Percentiles rank a stretch among this genome's conserved stretches.
These are phyloP conservation scores for Pandemis cinnamomeana DNA, from an alignment of 2,888 invertebrate species.

Conservation along the genomic window DNA sequence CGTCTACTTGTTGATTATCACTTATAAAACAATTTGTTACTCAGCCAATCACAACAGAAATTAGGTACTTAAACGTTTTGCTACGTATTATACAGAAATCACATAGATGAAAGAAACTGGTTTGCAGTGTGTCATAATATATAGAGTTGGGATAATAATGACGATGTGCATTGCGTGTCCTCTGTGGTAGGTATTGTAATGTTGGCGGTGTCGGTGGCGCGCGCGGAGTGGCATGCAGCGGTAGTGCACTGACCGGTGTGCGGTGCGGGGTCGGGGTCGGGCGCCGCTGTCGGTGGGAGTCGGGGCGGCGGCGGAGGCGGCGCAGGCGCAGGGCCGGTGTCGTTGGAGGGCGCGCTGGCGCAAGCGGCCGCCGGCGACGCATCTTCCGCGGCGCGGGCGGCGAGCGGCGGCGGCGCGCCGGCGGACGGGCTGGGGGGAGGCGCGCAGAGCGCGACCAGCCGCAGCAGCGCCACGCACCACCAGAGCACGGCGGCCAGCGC, in stretches of 20 bases:
- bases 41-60: background rate
- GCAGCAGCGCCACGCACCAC: slow-evolving; percentile 84
- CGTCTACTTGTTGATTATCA: slow-evolving; percentile 30
- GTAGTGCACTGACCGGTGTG: slow-evolving; percentile 71
- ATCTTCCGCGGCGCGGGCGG: slow-evolving; percentile 78
- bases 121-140: background rate
- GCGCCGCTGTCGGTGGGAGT: slow-evolving; percentile 58
- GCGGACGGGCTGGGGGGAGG: slow-evolving; percentile 77
- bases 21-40: slow-evolving; percentile 17
- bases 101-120: background rate
- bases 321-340: slow-evolving; percentile 67
- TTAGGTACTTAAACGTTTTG: background rate
- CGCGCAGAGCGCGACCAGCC: slow-evolving; percentile 81
- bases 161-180: background rate
- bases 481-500: slow-evolving; percentile 84
- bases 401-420: slow-evolving; percentile 71
- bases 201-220: slow-evolving; percentile 41
- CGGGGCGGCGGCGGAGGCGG: slow-evolving; percentile 48
- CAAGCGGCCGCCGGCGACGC: slow-evolving; percentile 75
- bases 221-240: background rate
- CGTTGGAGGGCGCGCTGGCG: slow-evolving; percentile 76
- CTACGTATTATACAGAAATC: background rate
- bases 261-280: slow-evolving; percentile 54
- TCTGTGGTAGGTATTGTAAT: slow-evolving; percentile 18
- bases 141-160: background rate